Evolutionary conservation across 2,888 invertebrate genomes (phyloP).

Genomic region (Lepidonotus clava): DNA sequence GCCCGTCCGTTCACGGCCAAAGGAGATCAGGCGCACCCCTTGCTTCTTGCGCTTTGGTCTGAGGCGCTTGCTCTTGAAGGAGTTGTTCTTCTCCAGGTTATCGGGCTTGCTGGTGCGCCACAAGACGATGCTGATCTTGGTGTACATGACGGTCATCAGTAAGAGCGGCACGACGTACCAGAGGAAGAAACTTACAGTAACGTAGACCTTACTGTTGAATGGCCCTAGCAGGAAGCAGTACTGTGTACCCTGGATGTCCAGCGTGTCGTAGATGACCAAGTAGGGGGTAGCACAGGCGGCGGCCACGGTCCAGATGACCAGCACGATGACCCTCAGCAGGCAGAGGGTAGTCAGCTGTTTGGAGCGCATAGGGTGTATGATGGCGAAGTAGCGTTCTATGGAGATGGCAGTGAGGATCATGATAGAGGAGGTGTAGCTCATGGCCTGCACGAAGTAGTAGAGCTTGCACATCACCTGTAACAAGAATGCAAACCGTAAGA

Average conservation of each 20-base stretch:
- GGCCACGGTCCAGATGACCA: conserved; percentile 90
- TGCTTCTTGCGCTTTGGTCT: conserved; percentile 8
- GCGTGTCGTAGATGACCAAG: conserved; percentile 90
- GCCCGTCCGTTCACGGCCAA: neutral
- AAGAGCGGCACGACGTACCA: conserved; percentile 85
- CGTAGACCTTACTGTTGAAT: conserved; percentile 82
- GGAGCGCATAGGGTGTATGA: conserved; percentile 89
- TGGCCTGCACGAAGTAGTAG: conserved; percentile 93
- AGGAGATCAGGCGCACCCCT: neutral
- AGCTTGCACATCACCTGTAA: conserved; percentile 87
- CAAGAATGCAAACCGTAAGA: too few species aligned
- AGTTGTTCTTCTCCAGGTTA: conserved; percentile 33
- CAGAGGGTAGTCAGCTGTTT: conserved; percentile 90
- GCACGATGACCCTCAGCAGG: conserved; percentile 87
- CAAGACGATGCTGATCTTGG: conserved; percentile 90
- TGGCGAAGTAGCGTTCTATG: conserved; percentile 76
- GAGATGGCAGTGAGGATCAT: conserved; percentile 89
- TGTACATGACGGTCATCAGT: conserved; percentile 89
- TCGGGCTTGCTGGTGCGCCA: conserved; percentile 84
- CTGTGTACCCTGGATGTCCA: conserved; percentile 82
- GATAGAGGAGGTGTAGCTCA: conserved; percentile 94
- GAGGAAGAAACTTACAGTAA: conserved; percentile 88
- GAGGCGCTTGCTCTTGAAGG: neutral
- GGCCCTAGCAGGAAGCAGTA: conserved; percentile 38
- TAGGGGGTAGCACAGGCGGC: conserved; percentile 91